These are phyloP conservation scores for Hapalemur alaotrensis DNA, from an alignment of 2,797 vertebrate genomes.

Conservation along the genomic window DNA sequence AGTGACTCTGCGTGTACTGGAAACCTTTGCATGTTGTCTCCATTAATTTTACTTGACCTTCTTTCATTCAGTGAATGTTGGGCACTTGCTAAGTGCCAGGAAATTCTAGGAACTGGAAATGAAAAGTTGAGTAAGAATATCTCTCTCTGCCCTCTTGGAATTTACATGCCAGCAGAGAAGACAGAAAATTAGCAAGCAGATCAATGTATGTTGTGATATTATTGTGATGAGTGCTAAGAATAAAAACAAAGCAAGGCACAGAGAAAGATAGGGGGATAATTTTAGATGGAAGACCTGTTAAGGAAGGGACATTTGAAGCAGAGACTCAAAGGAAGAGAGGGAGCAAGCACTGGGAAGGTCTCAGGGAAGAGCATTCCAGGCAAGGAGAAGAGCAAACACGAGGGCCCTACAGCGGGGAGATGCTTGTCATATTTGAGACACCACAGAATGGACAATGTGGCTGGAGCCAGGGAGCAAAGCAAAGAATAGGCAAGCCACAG, in stretches of 20 bases:
- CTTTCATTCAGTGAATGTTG: not conserved
- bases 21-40: not conserved
- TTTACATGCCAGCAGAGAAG: not conserved
- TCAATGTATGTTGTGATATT: not conserved
- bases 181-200: not conserved
- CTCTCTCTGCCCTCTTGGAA: not conserved
- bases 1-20: not conserved
- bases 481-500: not conserved
- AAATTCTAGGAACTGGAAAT: not conserved
- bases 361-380: not conserved
- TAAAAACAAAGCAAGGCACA: not conserved
- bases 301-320: not conserved
- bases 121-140: not conserved
- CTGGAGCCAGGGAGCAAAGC: not conserved
- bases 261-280: not conserved
- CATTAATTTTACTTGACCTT: not conserved
- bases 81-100: not conserved
- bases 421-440: not conserved
- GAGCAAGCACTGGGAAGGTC: not conserved
- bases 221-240: not conserved
- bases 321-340: not conserved
- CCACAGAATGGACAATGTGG: not conserved
- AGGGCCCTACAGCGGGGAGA: not conserved
- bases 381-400: too few species aligned
- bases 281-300: not conserved